A percentile compares a stretch with the other conserved stretches of the same genome.
Evolutionary conservation across 2,113 vertebrate species (phyloP).

Genomic region (Australoheros scitulus): DNA sequence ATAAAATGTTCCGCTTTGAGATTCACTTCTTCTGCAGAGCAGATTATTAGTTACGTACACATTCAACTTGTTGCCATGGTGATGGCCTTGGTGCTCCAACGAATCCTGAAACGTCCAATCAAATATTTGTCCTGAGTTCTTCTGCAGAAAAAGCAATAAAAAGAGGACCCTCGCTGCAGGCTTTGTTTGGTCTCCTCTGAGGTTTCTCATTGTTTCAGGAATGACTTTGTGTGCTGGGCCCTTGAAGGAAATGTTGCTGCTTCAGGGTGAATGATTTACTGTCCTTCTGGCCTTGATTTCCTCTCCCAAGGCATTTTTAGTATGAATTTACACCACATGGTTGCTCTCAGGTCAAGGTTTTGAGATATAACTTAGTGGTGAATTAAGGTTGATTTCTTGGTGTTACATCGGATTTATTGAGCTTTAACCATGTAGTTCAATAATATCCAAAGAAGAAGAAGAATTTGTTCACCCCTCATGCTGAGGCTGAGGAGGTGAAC

Average conservation of each 20-base stretch:
- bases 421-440: too few relatives aligned
- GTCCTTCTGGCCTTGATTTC: conserved; percentile 52
- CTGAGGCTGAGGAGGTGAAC: conserved; percentile 36
- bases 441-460: background rate
- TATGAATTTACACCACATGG: conserved; percentile 31
- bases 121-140: conserved; percentile 56
- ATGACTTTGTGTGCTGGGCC: conserved; percentile 12
- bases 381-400: background rate
- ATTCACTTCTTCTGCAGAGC: background rate
- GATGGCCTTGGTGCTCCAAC: conserved; percentile 31
- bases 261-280: conserved; percentile 41
- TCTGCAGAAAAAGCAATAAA: conserved; percentile 48
- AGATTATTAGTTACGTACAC: background rate
- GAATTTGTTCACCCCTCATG: background rate
- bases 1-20: background rate
- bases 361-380: conserved; percentile 9
- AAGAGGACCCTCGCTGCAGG: conserved; percentile 15
- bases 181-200: conserved; percentile 50
- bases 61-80: conserved; percentile 38
- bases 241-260: conserved; percentile 38
- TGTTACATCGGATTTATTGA: too few relatives aligned
- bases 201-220: conserved; percentile 45
- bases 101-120: conserved; percentile 40
- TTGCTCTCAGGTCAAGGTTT: conserved; percentile 32
- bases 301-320: conserved; percentile 12